Percentiles rank a stretch among this genome's conserved stretches.
phyloP scores from a whole-genome alignment of 2,797 vertebrate species.

The Myripristis jacobus region DNA sequence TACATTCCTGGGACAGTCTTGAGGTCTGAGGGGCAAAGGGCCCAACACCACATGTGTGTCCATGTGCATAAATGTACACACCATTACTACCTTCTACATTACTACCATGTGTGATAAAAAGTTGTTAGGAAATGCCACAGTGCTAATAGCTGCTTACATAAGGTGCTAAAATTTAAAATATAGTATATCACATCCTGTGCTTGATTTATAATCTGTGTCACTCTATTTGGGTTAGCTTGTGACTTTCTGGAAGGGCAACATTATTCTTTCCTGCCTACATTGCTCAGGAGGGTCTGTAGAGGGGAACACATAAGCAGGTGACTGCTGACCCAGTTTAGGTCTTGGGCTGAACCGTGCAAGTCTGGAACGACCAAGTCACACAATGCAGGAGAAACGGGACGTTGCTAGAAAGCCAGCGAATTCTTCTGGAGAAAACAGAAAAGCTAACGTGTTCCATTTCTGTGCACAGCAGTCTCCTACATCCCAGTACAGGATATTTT shows the following conservation, averaged over 20 bases:
- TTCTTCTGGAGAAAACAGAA: background rate
- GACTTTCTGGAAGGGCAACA: conserved; percentile 25
- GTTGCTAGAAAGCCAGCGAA: background rate
- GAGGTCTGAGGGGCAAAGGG: background rate
- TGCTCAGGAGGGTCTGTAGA: conserved; percentile 21
- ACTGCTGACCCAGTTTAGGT: conserved; percentile 42
- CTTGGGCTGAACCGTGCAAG: conserved; percentile 1
- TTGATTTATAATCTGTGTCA: conserved; percentile 2
- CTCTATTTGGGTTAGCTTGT: conserved; percentile 30
- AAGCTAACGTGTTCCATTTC: background rate
- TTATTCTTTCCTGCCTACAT: conserved; percentile 17
- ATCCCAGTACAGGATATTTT: background rate
- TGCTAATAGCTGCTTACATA: conserved; percentile 1
- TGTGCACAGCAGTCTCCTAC: background rate
- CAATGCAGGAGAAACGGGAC: conserved; percentile 11
- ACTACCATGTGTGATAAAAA: conserved; percentile 38
- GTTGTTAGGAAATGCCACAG: conserved; percentile 10
- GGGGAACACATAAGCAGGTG: conserved; percentile 40
- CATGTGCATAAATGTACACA: background rate
- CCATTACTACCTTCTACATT: conserved; percentile 5
- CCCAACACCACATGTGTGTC: background rate
- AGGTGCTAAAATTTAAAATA: background rate
- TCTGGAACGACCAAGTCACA: background rate
- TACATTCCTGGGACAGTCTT: conserved; percentile 5
- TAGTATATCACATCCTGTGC: background rate